Evolutionary conservation across 2,888 invertebrate genomes (phyloP).

Genomic region (Limnephilus lunatus): DNA sequence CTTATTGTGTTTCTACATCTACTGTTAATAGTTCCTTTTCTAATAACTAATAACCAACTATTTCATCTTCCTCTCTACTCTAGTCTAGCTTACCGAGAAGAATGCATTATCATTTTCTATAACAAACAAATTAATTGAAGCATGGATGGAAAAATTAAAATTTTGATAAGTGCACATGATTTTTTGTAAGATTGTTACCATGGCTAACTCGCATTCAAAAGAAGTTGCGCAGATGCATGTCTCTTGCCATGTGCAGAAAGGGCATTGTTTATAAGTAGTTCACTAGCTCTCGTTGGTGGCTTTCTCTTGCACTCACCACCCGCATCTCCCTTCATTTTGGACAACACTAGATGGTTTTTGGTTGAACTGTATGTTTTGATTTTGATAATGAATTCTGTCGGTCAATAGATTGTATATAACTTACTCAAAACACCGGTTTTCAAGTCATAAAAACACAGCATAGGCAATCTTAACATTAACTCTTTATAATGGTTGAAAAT

Average conservation of each 20-base stretch:
- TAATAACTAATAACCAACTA: background rate
- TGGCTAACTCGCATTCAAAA: too few species aligned
- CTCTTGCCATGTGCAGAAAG: too few species aligned
- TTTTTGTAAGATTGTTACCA: too few species aligned
- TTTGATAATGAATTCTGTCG: background rate
- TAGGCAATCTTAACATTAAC: background rate
- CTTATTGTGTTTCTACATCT: conserved; percentile 5
- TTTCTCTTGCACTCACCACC: too few species aligned
- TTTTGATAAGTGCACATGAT: background rate
- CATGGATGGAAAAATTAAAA: background rate
- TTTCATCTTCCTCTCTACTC: background rate
- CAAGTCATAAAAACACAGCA: background rate
- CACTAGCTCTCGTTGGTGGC: too few species aligned
- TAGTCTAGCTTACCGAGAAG: background rate
- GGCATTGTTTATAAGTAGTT: too few species aligned
- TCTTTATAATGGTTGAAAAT: background rate
- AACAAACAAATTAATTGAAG: background rate
- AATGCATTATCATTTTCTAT: background rate
- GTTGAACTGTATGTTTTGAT: background rate
- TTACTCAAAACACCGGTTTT: background rate
- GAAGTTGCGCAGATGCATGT: too few species aligned
- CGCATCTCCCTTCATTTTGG: background rate
- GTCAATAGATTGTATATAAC: background rate
- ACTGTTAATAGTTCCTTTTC: conserved; percentile 15
- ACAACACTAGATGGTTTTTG: background rate